phyloP scores from a whole-genome alignment of 2,113 vertebrate genomes.

The Saimiri boliviensis region DNA sequence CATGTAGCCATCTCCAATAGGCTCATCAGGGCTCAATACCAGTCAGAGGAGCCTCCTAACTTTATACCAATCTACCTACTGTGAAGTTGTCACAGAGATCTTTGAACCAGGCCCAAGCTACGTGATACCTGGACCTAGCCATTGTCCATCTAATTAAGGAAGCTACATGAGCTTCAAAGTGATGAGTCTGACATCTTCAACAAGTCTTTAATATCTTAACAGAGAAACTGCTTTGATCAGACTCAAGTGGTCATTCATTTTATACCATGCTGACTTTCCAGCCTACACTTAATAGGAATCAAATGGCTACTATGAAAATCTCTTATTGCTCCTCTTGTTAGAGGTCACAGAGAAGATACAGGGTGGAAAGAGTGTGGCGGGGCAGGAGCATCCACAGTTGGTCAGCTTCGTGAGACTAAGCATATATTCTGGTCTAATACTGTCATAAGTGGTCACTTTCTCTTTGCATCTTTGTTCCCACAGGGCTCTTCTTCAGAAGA shows the following conservation, averaged over 20 bases:
- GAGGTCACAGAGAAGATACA: neutral
- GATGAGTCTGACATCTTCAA: neutral
- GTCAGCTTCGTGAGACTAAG: neutral
- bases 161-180: neutral
- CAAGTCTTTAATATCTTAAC: neutral
- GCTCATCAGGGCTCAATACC: neutral
- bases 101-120: neutral
- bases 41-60: accelerated
- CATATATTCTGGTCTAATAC: neutral
- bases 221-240: neutral
- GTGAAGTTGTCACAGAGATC: neutral
- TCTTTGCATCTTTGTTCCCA: neutral
- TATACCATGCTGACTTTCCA: neutral
- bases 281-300: neutral
- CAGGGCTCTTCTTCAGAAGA: neutral
- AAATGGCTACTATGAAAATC: neutral
- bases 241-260: neutral
- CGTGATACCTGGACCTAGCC: too few species aligned
- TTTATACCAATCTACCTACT: neutral
- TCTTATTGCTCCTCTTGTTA: neutral
- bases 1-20: neutral
- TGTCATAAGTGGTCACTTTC: neutral
- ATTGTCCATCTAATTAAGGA: neutral
- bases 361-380: neutral
- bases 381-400: neutral